Evolutionary conservation across 2,888 invertebrate species (phyloP).

Genomic region (Agrotis ipsilon): DNA sequence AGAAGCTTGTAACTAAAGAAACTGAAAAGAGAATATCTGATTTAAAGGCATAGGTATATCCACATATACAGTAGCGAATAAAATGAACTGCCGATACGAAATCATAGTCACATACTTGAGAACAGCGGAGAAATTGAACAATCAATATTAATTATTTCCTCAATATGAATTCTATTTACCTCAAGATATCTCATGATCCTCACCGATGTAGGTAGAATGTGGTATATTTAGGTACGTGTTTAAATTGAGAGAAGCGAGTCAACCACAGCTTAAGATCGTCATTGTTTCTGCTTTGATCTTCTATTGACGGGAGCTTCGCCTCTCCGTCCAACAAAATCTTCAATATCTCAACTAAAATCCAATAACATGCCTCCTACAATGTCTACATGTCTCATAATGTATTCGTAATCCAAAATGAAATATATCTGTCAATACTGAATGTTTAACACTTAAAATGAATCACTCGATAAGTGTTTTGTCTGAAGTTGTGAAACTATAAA

Average conservation of each 20-base stretch:
- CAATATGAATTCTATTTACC: neutral
- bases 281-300: constrained; percentile 6
- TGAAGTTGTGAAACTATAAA: constrained; percentile 39
- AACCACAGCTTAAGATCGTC: neutral
- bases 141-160: neutral
- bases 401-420: constrained; percentile 9
- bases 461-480: constrained; percentile 25
- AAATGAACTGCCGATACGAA: neutral
- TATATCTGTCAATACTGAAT: constrained; percentile 36
- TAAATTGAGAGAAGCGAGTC: neutral
- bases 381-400: constrained; percentile 25
- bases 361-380: constrained; percentile 3
- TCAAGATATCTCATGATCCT: neutral
- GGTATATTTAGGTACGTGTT: neutral
- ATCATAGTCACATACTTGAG: no score
- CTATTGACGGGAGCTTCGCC: neutral
- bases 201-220: neutral
- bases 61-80: neutral
- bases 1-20: neutral
- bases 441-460: constrained; percentile 26
- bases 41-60: no score
- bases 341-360: neutral
- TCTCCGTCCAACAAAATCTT: neutral
- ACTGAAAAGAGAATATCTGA: neutral
- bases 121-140: no score